These are phyloP conservation scores for Eucera pruinosa DNA, from an alignment of 2,888 invertebrate species.

Conservation along the genomic window DNA sequence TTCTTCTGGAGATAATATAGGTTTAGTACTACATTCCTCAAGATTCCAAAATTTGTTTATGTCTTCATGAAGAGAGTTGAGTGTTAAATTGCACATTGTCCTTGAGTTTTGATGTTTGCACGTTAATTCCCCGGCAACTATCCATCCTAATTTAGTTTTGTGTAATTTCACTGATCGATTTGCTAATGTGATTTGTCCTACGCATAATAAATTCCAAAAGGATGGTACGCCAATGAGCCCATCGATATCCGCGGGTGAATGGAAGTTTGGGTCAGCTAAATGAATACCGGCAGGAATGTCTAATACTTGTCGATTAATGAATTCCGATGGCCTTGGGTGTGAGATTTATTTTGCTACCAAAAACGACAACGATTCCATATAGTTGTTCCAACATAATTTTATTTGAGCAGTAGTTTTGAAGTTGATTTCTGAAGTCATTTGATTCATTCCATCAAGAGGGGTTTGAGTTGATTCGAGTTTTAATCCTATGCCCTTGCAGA, in stretches of 20 bases:
- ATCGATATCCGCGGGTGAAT: too few species aligned
- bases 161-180: not conserved
- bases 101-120: not conserved
- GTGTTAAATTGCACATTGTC: not conserved
- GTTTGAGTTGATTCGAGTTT: not conserved
- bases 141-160: too few species aligned
- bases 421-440: not conserved
- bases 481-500: not conserved
- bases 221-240: not conserved
- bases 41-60: conserved; percentile 5
- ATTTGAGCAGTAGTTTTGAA: not conserved
- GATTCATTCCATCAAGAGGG: not conserved
- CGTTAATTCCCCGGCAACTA: not conserved
- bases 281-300: conserved; percentile 4
- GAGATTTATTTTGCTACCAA: not conserved
- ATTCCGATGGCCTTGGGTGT: not conserved
- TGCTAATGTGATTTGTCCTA: not conserved
- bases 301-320: not conserved
- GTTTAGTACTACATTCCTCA: not conserved
- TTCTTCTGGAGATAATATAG: not conserved
- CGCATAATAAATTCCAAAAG: not conserved
- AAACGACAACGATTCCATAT: not conserved
- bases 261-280: too few species aligned
- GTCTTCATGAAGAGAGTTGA: not conserved
- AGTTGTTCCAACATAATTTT: not conserved